Evolutionary conservation across 1,140 invertebrate genomes (phyloP), one percentile per base, ranked within the genome.

Genomic region (Drosophila pandora): DNA sequence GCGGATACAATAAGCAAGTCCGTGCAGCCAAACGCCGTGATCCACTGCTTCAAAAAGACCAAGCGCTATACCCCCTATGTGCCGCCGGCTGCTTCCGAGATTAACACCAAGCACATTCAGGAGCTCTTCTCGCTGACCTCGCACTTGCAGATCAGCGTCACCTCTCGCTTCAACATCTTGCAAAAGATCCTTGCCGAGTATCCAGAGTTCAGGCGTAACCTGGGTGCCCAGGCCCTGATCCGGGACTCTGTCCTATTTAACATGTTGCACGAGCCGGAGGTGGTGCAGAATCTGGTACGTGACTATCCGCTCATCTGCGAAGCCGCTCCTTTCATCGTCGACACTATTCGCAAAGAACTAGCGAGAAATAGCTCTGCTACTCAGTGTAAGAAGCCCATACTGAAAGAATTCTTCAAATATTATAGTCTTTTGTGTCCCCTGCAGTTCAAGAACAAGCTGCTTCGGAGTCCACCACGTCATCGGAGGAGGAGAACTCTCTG

Each of bases 221-320:
- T 91, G 50, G 91, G 90, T 8, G 91, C 90, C 34, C 88, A 91
- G 56, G 87, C 90, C 0, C 50, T 92, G 6, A 90, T 92, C 22
- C 78, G 90, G 1, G 91, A 92, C 48, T 91, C 91, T 17, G 88
- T 92, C 8, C 59, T 92, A 0, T 90, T 92, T 8, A 89, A 91
- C 39, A 80, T 90, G 60, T 43, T 92, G 21, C 84, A 90, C 25
- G 76, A 91, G 39, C 73, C 72, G 9, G 78, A 92, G 39, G 87
- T 90, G 2, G 80, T 91, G 2, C 76, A 91, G 37, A 91, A 87
- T 61, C 57, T 91, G 3, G 76, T 79, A 1, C 71, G 90, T 4
- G 73, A 90, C 13, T 91, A 92, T 68, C 90, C 90, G 1, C 69
- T 91, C 5, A 91, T 92, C 21, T 90, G 88, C 30, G 89, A 91